Base-by-base conservation (phyloP, 2,888 invertebrate genomes). In the Microplitis deprimator region DNA sequence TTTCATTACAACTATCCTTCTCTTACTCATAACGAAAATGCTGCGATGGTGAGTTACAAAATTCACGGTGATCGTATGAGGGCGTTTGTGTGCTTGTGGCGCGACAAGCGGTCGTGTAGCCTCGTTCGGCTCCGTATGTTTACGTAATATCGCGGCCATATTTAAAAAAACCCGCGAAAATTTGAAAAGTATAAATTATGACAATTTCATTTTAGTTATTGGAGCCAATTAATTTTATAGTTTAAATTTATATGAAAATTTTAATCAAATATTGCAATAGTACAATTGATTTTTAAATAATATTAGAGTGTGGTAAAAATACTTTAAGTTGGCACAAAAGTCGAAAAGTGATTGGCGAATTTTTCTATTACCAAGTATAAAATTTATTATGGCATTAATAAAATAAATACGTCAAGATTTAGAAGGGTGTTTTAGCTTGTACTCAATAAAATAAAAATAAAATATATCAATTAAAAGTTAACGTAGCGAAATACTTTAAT, bases 51-150 rank as follows among this genome's bases (percentile, higher is more conserved):
- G 38, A 73, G 73, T 73, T 73, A 67, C 10, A 41, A 40, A n/a
- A 16, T 38, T 41, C 17, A 67, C 67, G 17, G 13, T 10, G 50
- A 61, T 68, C 68, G 75, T 70, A 76, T 50, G 84, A 85, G 85
- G 85, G 87, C 86, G 86, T 86, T 85, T 84, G 86, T 87, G 85
- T 73, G 65, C 83, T 41, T 61, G 85, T 84, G 87, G 86, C 87
- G 87, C 87, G 87, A 82, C 84, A 85, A 85, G 85, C 87, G 85
- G 76, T 87, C 85, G 86, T 74, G 64, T 10, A n/a, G 69, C 16
- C 41, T 82, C 86, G 86, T 64, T 65, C n/a, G 38, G n/a, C 6
- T 10, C 67, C 73, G 73, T 20, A 6, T 20, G 6, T 64, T 38
- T 6, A 39, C 67, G 59, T 62, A n/a, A 65, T 73, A 17, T 29